These are phyloP conservation scores for Dynastes tityus DNA, from an alignment of 2,888 invertebrate genomes.

Conservation along the genomic window DNA sequence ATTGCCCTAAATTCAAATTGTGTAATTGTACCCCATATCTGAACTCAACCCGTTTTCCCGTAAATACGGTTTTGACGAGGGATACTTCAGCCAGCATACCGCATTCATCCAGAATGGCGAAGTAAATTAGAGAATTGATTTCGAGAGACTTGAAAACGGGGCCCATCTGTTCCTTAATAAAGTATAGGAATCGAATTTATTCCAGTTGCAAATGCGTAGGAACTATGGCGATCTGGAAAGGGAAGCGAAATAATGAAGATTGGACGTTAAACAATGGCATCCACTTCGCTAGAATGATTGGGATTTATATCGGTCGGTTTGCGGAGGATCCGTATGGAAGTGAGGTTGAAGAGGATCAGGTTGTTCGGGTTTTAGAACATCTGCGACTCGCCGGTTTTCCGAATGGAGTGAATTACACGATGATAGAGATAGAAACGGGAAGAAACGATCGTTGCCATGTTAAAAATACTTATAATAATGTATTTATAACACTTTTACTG, in stretches of 20 bases:
- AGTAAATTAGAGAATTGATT: slow-evolving; percentile 34
- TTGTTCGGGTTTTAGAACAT: neutral
- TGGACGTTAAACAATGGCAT: slow-evolving; percentile 16
- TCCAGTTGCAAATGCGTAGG: neutral
- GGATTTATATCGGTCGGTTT: slow-evolving; percentile 16
- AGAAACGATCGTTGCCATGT: neutral
- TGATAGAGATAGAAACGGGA: neutral
- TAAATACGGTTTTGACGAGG: neutral
- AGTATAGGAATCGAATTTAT: slow-evolving; percentile 34
- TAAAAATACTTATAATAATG: too few relatives aligned
- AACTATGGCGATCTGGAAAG: too few relatives aligned
- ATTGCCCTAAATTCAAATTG: too few relatives aligned
- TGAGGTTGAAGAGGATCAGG: neutral
- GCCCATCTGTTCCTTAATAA: slow-evolving; percentile 30
- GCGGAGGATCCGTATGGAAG: slow-evolving; percentile 4
- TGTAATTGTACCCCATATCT: too few relatives aligned
- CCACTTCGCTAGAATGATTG: neutral
- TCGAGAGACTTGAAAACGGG: slow-evolving; percentile 15
- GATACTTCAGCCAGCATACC: neutral
- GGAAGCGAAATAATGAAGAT: slow-evolving; percentile 16
- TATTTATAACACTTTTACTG: too few relatives aligned
- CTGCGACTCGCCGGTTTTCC: neutral
- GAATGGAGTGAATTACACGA: neutral
- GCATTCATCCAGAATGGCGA: neutral
- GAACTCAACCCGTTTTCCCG: neutral